These are phyloP conservation scores for Hippasteria phrygiana DNA, from an alignment of 53 echinoderm and acorn worm genomes.

Conservation along the genomic window DNA sequence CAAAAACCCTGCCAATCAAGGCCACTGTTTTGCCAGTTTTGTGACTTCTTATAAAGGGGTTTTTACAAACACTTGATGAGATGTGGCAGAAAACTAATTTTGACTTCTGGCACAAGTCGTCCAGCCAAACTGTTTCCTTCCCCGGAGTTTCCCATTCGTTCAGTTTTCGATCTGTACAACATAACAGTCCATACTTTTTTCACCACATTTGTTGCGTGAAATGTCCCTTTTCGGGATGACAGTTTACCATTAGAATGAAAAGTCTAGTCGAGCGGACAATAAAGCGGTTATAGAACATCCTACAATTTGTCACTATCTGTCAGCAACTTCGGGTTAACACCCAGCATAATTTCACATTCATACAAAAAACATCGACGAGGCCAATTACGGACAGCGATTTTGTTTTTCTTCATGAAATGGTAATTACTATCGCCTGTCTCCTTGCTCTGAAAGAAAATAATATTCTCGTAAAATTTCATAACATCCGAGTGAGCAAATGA, in stretches of 20 bases:
- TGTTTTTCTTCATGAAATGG: background rate
- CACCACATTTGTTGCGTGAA: no score
- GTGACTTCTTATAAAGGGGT: no score
- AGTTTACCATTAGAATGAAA: no score
- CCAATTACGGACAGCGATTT: background rate
- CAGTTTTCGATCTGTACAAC: no score
- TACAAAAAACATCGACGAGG: background rate
- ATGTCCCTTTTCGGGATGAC: no score
- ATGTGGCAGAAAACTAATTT: no score
- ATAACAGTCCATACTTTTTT: no score
- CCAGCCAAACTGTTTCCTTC: no score
- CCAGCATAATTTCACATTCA: background rate
- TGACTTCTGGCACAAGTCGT: no score
- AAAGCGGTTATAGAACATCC: background rate
- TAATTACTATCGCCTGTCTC: background rate
- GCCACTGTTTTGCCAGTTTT: no score
- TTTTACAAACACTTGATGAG: no score
- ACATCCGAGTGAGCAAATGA: conserved; percentile 47
- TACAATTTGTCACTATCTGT: background rate
- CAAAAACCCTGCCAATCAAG: background rate
- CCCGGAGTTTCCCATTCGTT: no score
- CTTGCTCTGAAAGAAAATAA: background rate
- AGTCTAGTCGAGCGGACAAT: background rate
- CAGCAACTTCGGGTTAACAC: background rate
- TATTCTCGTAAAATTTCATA: conserved; percentile 20